Evolutionary conservation across 2,797 vertebrate genomes (phyloP).

Genomic region (Danio choprae): DNA sequence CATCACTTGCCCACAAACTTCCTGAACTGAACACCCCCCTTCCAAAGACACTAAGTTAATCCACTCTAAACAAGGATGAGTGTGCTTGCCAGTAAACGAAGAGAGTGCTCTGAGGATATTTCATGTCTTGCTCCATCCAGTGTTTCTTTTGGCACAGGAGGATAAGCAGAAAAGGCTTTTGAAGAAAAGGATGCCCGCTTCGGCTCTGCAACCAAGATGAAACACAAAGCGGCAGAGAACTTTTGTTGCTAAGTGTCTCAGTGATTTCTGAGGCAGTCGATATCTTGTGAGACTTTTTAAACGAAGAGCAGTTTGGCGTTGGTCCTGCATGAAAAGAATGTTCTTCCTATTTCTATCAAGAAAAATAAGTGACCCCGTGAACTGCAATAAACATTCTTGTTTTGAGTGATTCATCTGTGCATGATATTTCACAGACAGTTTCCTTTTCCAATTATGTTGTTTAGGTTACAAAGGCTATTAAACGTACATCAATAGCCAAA

Average conservation of each 20-base stretch:
- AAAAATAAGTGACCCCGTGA: neutral
- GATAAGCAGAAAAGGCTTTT: constrained; percentile 30
- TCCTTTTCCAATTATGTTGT: neutral
- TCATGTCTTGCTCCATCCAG: constrained; percentile 49
- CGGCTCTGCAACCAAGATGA: constrained; percentile 29
- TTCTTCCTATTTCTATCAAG: neutral
- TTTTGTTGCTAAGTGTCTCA: constrained; percentile 32
- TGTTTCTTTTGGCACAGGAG: constrained; percentile 44
- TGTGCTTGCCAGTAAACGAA: constrained; percentile 52
- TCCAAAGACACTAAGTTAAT: constrained; percentile 51
- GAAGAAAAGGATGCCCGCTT: constrained; percentile 40
- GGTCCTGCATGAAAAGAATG: neutral
- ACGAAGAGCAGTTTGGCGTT: neutral
- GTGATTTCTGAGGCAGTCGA: constrained; percentile 5
- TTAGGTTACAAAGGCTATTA: neutral
- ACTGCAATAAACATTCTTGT: neutral
- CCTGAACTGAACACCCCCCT: constrained; percentile 44
- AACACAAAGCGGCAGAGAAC: constrained; percentile 29
- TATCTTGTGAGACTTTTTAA: constrained; percentile 17
- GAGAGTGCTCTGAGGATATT: constrained; percentile 51
- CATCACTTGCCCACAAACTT: constrained; percentile 54
- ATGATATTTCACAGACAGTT: neutral
- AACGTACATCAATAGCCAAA: neutral
- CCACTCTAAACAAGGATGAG: constrained; percentile 52
- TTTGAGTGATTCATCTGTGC: neutral